These are phyloP conservation scores for Didymodactylos carnosus DNA, from an alignment of 2,888 invertebrate species.

Conservation along the genomic window DNA sequence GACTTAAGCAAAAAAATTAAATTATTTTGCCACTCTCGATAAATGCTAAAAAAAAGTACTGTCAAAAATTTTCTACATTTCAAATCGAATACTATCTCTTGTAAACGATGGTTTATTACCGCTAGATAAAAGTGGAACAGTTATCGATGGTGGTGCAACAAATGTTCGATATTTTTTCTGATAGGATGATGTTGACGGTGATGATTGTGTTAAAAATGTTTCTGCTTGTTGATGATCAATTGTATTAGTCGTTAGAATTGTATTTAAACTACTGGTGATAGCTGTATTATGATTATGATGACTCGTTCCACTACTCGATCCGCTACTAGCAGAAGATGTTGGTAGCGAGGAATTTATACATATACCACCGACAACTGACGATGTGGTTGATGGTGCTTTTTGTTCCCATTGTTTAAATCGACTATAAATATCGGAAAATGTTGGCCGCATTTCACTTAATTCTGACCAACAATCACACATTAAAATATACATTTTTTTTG, in stretches of 20 bases:
- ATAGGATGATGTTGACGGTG: too few species aligned
- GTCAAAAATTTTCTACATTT: background rate
- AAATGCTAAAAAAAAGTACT: background rate
- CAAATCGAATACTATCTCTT: background rate
- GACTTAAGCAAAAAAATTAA: background rate
- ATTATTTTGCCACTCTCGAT: background rate
- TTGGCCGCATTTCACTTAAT: constrained; percentile 66
- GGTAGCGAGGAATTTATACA: too few species aligned
- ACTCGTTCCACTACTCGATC: too few species aligned
- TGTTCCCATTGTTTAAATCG: constrained; percentile 52
- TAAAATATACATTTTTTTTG: constrained; percentile 67
- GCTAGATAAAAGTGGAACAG: background rate
- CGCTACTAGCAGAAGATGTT: too few species aligned
- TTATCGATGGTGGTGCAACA: background rate
- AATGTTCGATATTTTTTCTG: background rate
- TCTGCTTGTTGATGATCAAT: too few species aligned
- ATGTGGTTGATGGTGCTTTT: background rate
- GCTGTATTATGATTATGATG: too few species aligned
- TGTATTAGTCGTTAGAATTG: too few species aligned
- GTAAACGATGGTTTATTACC: too few species aligned
- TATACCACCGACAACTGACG: background rate
- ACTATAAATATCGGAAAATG: constrained; percentile 70
- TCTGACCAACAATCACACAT: constrained; percentile 99
- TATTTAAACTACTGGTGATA: too few species aligned
- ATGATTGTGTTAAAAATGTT: too few species aligned